A percentile compares a stretch with the other conserved stretches of the same genome.
These are phyloP conservation scores for Rhagophthalmus giganteus DNA, from an alignment of 2,888 invertebrate genomes.

Conservation along the genomic window DNA sequence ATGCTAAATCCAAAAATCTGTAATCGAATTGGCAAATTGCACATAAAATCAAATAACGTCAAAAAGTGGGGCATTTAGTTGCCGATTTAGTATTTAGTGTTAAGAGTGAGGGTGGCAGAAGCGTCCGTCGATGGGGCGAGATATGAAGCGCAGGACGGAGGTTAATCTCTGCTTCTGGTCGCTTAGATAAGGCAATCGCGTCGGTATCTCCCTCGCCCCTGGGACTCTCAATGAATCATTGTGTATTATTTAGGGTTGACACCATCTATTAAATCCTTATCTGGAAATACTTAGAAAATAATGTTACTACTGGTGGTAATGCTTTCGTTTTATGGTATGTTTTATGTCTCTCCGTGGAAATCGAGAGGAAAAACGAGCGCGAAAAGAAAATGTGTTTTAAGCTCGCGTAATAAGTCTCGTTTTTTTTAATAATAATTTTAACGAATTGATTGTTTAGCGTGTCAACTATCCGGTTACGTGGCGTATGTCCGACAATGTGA, in stretches of 20 bases:
- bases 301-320: slow-evolving; percentile 34
- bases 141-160: slow-evolving; percentile 36
- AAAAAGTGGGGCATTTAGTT: slow-evolving; percentile 27
- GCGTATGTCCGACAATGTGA: slow-evolving; percentile 25
- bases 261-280: slow-evolving; percentile 57
- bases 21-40: too few relatives aligned
- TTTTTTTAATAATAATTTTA: slow-evolving; percentile 10
- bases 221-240: slow-evolving; percentile 51
- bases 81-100: slow-evolving; percentile 30
- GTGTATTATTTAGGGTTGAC: slow-evolving; percentile 54
- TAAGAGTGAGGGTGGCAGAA: slow-evolving; percentile 27
- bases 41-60: too few relatives aligned
- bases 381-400: not conserved
- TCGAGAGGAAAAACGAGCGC: slow-evolving; percentile 7
- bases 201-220: slow-evolving; percentile 48
- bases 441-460: slow-evolving; percentile 21
- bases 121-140: slow-evolving; percentile 28
- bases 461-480: slow-evolving; percentile 26
- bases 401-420: not conserved
- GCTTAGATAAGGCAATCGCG: slow-evolving; percentile 57
- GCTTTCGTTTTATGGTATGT: slow-evolving; percentile 21
- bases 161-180: slow-evolving; percentile 57
- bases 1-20: too few relatives aligned
- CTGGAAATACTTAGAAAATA: slow-evolving; percentile 53
- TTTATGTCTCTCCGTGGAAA: slow-evolving; percentile 19